These are phyloP conservation scores for Phrynocephalus vlangalii DNA, from an alignment of 2,797 vertebrate species.

Conservation along the genomic window DNA sequence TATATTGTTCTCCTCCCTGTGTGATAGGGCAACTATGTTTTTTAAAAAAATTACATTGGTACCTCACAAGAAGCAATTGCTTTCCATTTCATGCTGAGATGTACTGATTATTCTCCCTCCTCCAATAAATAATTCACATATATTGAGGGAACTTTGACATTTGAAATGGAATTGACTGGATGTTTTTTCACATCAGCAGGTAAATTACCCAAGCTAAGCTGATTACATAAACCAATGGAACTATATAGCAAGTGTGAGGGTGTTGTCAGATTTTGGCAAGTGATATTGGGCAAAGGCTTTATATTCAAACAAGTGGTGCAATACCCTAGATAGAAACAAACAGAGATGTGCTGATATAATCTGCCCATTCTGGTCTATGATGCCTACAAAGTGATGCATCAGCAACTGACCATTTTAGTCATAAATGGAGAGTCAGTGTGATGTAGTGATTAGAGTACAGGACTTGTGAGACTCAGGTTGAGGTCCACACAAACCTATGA, in stretches of 20 bases:
- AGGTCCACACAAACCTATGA: not conserved
- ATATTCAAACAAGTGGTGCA: constrained; percentile 9
- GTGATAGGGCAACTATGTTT: not conserved
- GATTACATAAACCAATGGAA: constrained; percentile 21
- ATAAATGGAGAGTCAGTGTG: not conserved
- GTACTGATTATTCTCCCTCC: not conserved
- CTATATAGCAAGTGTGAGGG: constrained; percentile 3
- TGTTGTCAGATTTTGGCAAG: not conserved
- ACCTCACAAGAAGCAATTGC: not conserved
- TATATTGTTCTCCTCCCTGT: not conserved
- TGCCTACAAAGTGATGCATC: not conserved
- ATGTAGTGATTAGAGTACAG: not conserved
- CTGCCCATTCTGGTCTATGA: not conserved
- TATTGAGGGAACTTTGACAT: not conserved
- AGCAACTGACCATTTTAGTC: not conserved
- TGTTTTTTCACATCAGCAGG: not conserved
- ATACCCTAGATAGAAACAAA: not conserved
- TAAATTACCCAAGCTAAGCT: not conserved
- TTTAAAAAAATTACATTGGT: not conserved
- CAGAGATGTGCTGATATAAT: not conserved
- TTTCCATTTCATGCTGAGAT: constrained; percentile 11
- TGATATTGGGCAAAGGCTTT: not conserved
- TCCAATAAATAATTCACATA: not conserved
- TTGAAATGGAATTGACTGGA: not conserved
- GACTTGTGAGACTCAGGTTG: not conserved